A percentile compares a stretch with the other conserved stretches of the same genome.
phyloP scores from a whole-genome alignment of 1,140 invertebrate species.

The Drosophila mojavensis region DNA sequence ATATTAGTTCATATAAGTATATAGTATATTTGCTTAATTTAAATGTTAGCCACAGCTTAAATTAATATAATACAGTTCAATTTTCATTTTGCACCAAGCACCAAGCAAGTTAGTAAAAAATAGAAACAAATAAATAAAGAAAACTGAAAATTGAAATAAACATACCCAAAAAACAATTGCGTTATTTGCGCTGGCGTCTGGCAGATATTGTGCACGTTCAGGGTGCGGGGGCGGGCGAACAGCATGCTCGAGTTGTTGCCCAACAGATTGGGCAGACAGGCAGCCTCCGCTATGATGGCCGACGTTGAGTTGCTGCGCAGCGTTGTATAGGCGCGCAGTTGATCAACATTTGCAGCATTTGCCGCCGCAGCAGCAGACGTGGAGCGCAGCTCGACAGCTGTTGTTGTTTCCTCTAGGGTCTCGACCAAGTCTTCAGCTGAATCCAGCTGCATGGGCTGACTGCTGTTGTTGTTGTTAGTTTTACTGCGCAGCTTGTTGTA shows the following conservation, averaged over 20 bases:
- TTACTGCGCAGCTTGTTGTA: slow-evolving; percentile 49
- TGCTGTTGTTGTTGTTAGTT: slow-evolving; percentile 22
- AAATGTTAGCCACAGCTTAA: slow-evolving; percentile 21
- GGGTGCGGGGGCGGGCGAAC: slow-evolving; percentile 73
- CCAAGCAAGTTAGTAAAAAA: slow-evolving; percentile 5
- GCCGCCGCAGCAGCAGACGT: not conserved
- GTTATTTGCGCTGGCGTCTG: slow-evolving; percentile 80
- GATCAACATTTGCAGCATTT: slow-evolving; percentile 18
- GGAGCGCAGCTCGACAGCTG: slow-evolving; percentile 66
- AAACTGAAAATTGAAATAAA: slow-evolving; percentile 35
- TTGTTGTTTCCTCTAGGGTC: slow-evolving; percentile 55
- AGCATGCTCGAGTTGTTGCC: slow-evolving; percentile 41
- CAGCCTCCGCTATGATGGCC: slow-evolving; percentile 62
- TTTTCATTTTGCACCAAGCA: slow-evolving; percentile 5
- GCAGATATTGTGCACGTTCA: slow-evolving; percentile 77
- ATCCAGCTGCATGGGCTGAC: slow-evolving; percentile 32
- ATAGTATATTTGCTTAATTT: slow-evolving; percentile 13
- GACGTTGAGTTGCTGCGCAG: slow-evolving; percentile 76
- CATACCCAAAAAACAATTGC: slow-evolving; percentile 81
- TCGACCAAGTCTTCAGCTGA: slow-evolving; percentile 18
- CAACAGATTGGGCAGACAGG: slow-evolving; percentile 42
- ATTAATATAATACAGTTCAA: not conserved
- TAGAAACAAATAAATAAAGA: not conserved
- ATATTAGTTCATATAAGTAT: slow-evolving; percentile 7
- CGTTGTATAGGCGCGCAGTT: slow-evolving; percentile 55